Conservation (phyloP, 1,140 invertebrate genomes). For the Drosophila athabasca region DNA sequence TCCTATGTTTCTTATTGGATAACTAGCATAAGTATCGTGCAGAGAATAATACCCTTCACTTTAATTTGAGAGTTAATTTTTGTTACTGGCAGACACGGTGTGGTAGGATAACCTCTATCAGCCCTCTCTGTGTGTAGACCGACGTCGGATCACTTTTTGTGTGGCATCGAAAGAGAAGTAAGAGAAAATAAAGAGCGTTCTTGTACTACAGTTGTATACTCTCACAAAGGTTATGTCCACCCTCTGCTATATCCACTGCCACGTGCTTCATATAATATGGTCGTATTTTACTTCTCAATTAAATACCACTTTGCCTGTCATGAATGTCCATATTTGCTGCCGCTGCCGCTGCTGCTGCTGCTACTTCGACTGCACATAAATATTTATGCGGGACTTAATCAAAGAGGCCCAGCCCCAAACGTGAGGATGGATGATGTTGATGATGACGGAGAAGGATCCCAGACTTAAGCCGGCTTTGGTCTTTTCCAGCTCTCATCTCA, state of each 20-base stretch:
- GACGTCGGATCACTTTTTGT: too few species aligned
- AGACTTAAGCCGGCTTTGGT: slow-evolving; percentile 14
- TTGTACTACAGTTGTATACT: too few species aligned
- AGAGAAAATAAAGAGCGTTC: too few species aligned
- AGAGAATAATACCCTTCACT: too few species aligned
- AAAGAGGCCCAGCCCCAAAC: slow-evolving; percentile 1
- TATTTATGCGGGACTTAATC: slow-evolving; percentile 76
- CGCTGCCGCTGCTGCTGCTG: slow-evolving; percentile 11
- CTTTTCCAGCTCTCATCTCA: slow-evolving; percentile 6
- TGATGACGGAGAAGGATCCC: background rate
- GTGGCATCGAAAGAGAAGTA: too few species aligned
- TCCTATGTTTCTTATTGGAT: too few species aligned
- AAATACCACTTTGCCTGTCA: slow-evolving; percentile 58
- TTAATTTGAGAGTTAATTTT: too few species aligned
- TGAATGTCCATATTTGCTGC: slow-evolving; percentile 44
- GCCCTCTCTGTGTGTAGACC: too few species aligned
- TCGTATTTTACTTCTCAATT: slow-evolving; percentile 62
- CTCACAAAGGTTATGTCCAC: too few species aligned
- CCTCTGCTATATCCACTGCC: background rate
- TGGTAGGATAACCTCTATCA: too few species aligned
- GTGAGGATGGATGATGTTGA: slow-evolving; percentile 2
- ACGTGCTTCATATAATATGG: slow-evolving; percentile 17
- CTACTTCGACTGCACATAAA: slow-evolving; percentile 47
- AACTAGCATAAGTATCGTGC: too few species aligned
- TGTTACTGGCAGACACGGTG: too few species aligned